Evolutionary conservation across 2,113 vertebrate genomes (phyloP).

Genomic region (Passer montanus): DNA sequence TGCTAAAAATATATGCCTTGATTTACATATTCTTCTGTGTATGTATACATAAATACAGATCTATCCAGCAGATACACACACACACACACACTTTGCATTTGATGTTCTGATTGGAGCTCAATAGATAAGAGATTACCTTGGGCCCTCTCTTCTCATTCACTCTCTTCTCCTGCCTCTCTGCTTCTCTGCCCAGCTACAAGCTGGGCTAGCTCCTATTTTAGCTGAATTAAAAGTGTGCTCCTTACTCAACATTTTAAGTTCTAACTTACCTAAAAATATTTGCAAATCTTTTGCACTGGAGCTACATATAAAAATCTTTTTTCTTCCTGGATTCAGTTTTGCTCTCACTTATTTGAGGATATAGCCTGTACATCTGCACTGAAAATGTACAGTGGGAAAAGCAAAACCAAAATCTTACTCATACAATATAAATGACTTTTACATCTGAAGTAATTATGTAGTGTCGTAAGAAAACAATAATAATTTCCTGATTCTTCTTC

Average conservation of each 20-base stretch:
- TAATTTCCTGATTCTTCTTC: constrained; percentile 28
- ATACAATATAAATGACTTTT: constrained; percentile 14
- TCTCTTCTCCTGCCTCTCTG: background rate
- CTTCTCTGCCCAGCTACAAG: background rate
- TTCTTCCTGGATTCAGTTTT: background rate
- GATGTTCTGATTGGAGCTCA: background rate
- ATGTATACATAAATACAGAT: background rate
- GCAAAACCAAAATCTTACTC: background rate
- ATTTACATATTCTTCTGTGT: background rate
- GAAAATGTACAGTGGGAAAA: background rate
- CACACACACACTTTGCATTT: background rate
- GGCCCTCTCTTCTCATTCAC: background rate
- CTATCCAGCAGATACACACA: background rate
- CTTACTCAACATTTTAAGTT: background rate
- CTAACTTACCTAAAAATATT: background rate
- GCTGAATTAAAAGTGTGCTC: background rate
- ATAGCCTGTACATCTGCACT: background rate
- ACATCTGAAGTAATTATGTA: constrained; percentile 44
- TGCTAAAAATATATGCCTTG: background rate
- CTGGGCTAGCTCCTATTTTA: background rate
- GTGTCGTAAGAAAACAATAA: constrained; percentile 11
- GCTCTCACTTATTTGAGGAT: background rate
- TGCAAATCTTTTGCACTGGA: background rate
- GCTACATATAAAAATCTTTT: background rate
- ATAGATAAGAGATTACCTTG: background rate